Base-by-base conservation (phyloP, 2,797 vertebrate species). In the Eleutherodactylus coqui region DNA sequence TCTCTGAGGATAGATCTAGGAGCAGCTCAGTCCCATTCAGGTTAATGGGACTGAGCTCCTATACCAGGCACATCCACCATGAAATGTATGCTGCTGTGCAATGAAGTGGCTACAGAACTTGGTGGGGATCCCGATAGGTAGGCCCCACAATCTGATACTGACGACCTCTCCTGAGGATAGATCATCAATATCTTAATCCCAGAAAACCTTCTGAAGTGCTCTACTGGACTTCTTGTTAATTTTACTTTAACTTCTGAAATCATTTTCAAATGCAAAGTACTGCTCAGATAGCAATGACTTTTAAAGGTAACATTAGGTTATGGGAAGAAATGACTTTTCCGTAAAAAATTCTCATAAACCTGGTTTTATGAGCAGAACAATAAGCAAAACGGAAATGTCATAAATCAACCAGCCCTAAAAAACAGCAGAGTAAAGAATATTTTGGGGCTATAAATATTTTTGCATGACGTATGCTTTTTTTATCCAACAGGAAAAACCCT, bases 391-490 rank as follows among this genome's bases (percentile, higher is more conserved):
- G 32, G 21, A 77, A 77, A 47, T 5, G 16, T 32, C 53, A 34
- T 5, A 24, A n/a, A 58, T 27, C 51, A 10, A 21, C 32, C 75
- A 77, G 3, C 17, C 32, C 13, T 19, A 6, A 24, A 36, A 51
- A 55, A 58, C 24, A 36, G 27, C 29, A 45, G 24, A 53, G 4
- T 6, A 38, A 3, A 24, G 9, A 29, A 64, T 34, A 29, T 49
- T n/a, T 81, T 36, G 9, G 38, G 17, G 10, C 9, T 21, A 64
- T 49, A 49, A 80, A 67, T 67, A 67, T 80, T 81, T 67, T 81
- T 81, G 49, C 79, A 51, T 34, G 17, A 49, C n/a, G 13, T 21
- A 14, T 34, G 21, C 34, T 47, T 49, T 81, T 53, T 55, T 55
- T 38, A n/a, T 36, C 14, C 32, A 55, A 10, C 5, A 8, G 45